These are phyloP conservation scores for Baronia brevicornis DNA, from an alignment of 2,888 invertebrate species.

Conservation along the genomic window DNA sequence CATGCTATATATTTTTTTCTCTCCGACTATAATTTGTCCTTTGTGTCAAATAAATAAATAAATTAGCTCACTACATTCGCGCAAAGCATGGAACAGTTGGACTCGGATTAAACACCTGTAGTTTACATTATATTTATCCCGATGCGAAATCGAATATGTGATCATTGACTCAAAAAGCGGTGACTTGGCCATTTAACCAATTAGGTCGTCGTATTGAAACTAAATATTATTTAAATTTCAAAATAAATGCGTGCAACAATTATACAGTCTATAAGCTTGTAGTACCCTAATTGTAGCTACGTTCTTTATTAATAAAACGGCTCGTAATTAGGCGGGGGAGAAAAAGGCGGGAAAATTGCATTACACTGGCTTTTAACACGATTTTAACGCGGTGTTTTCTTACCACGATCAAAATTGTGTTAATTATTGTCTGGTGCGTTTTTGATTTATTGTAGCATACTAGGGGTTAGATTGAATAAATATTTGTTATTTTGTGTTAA, in stretches of 20 bases:
- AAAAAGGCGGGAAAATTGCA: conserved; percentile 67
- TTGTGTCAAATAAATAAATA: background rate
- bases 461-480: conserved; percentile 4
- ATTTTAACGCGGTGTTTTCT: conserved; percentile 57
- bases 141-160: too few species aligned
- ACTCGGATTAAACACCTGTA: too few species aligned
- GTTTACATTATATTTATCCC: too few species aligned
- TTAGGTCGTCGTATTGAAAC: too few species aligned
- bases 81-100: too few species aligned
- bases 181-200: too few species aligned
- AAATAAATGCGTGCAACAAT: conserved; percentile 25
- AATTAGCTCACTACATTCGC: background rate
- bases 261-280: conserved; percentile 32
- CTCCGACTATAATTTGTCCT: too few species aligned
- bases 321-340: conserved; percentile 68
- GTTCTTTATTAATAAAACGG: conserved; percentile 68
- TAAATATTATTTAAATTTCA: conserved; percentile 12
- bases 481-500: background rate
- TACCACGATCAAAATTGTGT: conserved; percentile 61
- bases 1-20: too few species aligned
- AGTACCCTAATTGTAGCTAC: conserved; percentile 58
- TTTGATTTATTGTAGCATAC: conserved; percentile 34
- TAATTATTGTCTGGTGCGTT: conserved; percentile 59
- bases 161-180: too few species aligned
- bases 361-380: conserved; percentile 59